These are phyloP conservation scores for Rhopalosiphum nymphaeae DNA, from an alignment of 2,888 invertebrate species.

Conservation along the genomic window DNA sequence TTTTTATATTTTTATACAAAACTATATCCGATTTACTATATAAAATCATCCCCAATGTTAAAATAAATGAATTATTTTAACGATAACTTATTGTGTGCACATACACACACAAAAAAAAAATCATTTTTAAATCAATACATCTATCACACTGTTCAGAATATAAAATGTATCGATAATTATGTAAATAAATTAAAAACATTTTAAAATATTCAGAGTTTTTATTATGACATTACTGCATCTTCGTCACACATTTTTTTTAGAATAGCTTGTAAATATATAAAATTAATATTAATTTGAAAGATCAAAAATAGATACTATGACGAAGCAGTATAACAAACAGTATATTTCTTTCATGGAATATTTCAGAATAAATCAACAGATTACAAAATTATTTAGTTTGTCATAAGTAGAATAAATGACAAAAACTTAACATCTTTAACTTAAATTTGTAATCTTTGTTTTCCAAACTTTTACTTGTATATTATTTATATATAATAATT, in stretches of 20 bases:
- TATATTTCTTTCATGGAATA: not conserved
- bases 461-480: not conserved
- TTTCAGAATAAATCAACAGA: not conserved
- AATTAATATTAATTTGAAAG: not conserved
- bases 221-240: not conserved
- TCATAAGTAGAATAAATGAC: constrained; percentile 74
- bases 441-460: not conserved
- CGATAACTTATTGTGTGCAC: too few relatives aligned
- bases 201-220: not conserved
- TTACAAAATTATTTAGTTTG: not conserved
- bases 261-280: not conserved
- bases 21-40: too few relatives aligned
- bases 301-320: not conserved
- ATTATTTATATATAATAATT: not conserved
- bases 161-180: not conserved
- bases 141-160: too few relatives aligned
- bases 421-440: constrained; percentile 69
- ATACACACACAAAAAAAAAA: too few relatives aligned
- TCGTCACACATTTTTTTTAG: not conserved
- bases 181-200: not conserved
- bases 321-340: not conserved
- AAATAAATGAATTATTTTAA: too few relatives aligned
- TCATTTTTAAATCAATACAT: too few relatives aligned
- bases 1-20: too few relatives aligned
- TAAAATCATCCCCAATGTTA: too few relatives aligned